Percentiles rank a stretch among this genome's conserved stretches.
Conservation (phyloP, 92 coral and sea anemone genomes). For the Epizoanthus scotinus region DNA sequence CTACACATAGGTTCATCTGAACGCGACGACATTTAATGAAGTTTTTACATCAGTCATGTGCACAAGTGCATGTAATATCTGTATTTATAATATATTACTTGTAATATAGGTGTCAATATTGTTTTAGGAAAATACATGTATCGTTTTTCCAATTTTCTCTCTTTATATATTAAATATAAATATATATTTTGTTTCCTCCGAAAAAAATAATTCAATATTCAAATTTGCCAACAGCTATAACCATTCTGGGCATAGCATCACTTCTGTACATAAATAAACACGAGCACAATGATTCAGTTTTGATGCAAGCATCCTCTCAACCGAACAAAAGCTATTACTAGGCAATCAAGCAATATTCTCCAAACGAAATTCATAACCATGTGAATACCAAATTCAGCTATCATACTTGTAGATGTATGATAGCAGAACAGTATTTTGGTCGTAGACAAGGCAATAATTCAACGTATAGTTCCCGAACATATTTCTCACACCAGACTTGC, state of each 20-base stretch:
- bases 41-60: neutral
- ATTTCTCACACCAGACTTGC: neutral
- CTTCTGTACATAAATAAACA: constrained; percentile 4
- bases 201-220: neutral
- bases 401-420: too few species aligned
- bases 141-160: neutral
- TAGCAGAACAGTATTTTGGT: too few species aligned
- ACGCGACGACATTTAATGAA: neutral
- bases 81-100: too few species aligned
- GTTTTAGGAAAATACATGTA: neutral
- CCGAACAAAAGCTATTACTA: neutral
- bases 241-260: neutral
- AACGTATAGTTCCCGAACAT: neutral
- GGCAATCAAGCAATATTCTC: neutral
- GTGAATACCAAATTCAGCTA: too few species aligned
- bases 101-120: neutral
- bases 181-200: neutral
- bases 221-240: neutral
- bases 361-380: too few species aligned
- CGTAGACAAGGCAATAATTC: too few species aligned
- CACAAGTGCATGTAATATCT: neutral
- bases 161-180: constrained; percentile 13
- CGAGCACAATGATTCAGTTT: too few species aligned
- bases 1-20: neutral
- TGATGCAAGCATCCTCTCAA: neutral